Base-by-base conservation (phyloP, 2,113 vertebrate genomes). In the Limanda limanda region DNA sequence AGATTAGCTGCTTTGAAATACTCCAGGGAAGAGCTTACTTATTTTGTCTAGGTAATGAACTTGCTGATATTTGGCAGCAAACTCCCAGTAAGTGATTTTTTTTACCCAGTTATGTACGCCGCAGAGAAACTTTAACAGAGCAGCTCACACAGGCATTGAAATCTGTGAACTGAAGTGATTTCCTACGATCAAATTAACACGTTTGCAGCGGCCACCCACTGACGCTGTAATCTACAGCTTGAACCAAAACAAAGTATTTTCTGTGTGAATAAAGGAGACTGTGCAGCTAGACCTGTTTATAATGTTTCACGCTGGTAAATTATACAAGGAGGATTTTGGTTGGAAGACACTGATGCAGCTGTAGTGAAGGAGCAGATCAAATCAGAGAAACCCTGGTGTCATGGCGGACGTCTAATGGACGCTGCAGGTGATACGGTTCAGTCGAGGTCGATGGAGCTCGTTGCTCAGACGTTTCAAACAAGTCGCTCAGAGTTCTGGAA, bases 381-480 rank as follows among this genome's bases (percentile, higher is more conserved):
- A 68, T 37, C 18, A 42, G 56, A 54, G 56, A 71, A 65, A 24
- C 10, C 18, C 59, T 78, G 77, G 72, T 42, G 25, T 81, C 56
- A 77, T 31, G 40, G 70, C 57, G 84, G 40, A 42, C 40, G 40
- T 42, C 11, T 42, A 42, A 42, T 42, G 40, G 40, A 42, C 2
- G 2, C 40, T 42, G 11, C 40, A 42, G 2, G 11, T 42, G 40
- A 42, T 11, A 13, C 10, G 11, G 40, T 13, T 79, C 63, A 78
- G 70, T 25, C 57, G 68, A 51, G 31, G 59, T 66, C 56, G 65
- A 75, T 45, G 60, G 51, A 65, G 72, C 66, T 54, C 61, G 71
- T 68, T 71, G 62, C 61, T 71, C 42, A 56, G 76, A 83, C 76
- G 52, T 78, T 85, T 84, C 60, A 85, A 80, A 77, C 24, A 55